These are phyloP conservation scores for Apamea crenata DNA, from an alignment of 2,888 invertebrate genomes.

Conservation along the genomic window DNA sequence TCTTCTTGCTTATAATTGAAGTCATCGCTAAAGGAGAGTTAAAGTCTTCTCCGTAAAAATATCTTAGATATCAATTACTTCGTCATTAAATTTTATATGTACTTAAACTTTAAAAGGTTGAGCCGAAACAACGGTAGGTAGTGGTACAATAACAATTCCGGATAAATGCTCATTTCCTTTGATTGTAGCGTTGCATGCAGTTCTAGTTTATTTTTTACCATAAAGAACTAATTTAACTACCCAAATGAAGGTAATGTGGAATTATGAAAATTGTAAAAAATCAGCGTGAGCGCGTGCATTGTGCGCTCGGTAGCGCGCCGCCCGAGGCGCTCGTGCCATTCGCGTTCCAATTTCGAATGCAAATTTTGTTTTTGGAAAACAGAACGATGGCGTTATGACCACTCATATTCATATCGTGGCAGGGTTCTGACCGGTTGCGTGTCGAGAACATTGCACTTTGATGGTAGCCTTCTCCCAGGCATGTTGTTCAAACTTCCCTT, in stretches of 20 bases:
- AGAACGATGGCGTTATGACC: slow-evolving; percentile 71
- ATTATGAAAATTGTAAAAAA: slow-evolving; percentile 77
- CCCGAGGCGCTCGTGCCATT: slow-evolving; percentile 87
- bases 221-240: slow-evolving; percentile 67
- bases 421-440: slow-evolving; percentile 82
- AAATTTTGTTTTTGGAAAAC: slow-evolving; percentile 83
- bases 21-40: slow-evolving; percentile 10
- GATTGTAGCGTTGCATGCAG: slow-evolving; percentile 67
- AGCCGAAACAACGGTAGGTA: slow-evolving; percentile 37
- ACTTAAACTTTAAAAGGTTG: slow-evolving; percentile 36
- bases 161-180: slow-evolving; percentile 75
- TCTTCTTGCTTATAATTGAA: slow-evolving; percentile 21
- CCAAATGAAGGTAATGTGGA: slow-evolving; percentile 73
- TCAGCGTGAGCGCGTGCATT: slow-evolving; percentile 72
- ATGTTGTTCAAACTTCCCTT: slow-evolving; percentile 60
- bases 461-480: slow-evolving; percentile 69
- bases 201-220: slow-evolving; percentile 65
- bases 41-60: slow-evolving; percentile 29
- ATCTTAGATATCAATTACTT: slow-evolving; percentile 46
- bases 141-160: slow-evolving; percentile 43
- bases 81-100: slow-evolving; percentile 49
- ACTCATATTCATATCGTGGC: slow-evolving; percentile 74
- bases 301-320: slow-evolving; percentile 84
- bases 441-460: slow-evolving; percentile 78
- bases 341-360: slow-evolving; percentile 88